phyloP scores from a whole-genome alignment of 1,140 invertebrate species.

The Sarcophaga bullata region DNA sequence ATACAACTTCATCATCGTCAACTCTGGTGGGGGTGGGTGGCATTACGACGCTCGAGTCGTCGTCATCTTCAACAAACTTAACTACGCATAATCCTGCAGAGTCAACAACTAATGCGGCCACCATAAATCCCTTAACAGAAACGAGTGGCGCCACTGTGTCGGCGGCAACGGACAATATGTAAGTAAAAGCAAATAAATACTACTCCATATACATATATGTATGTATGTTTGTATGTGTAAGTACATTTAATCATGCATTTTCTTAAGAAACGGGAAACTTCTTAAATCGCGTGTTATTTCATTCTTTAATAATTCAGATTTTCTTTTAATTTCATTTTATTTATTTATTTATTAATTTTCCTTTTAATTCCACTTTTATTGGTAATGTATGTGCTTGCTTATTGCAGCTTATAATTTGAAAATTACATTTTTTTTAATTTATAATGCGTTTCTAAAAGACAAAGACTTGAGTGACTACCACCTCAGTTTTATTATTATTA shows the following conservation, averaged over 20 bases:
- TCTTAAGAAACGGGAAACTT: no score
- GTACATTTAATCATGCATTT: no score
- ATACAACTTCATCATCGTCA: conserved; percentile 41
- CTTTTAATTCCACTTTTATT: no score
- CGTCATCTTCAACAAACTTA: conserved; percentile 27
- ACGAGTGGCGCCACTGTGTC: conserved; percentile 27
- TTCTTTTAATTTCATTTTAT: background rate
- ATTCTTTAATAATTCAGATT: conserved; percentile 1
- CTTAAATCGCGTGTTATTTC: conserved; percentile 9
- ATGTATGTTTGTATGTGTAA: background rate
- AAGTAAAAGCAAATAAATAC: conserved; percentile 47
- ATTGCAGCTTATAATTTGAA: no score
- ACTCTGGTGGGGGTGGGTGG: conserved; percentile 36
- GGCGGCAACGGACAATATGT: conserved; percentile 50
- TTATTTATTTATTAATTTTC: no score
- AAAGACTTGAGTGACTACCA: no score
- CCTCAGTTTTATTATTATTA: background rate
- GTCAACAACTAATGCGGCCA: conserved; percentile 38
- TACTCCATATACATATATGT: background rate
- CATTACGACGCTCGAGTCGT: background rate
- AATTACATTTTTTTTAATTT: no score
- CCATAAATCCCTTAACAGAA: conserved; percentile 29
- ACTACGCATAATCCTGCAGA: conserved; percentile 40
- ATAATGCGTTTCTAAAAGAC: no score
- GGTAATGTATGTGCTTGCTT: no score